Percentiles rank a stretch among this genome's conserved stretches.
Evolutionary conservation across 2,113 vertebrate genomes (phyloP).

Genomic region (Protobothrops mucrosquamatus): DNA sequence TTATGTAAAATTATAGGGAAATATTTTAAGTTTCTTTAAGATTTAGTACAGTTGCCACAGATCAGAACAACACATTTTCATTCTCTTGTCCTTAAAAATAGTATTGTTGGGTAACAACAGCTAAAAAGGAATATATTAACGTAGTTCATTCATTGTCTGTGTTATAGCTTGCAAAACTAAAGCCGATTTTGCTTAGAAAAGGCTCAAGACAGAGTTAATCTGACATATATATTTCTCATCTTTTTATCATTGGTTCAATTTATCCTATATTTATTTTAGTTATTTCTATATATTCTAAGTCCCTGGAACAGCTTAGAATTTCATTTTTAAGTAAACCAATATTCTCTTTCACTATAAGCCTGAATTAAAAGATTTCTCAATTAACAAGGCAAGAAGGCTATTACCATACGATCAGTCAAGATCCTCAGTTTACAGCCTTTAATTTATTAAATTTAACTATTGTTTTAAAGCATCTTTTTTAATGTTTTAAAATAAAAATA

Average conservation of each 20-base stretch:
- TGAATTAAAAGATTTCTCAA: background rate
- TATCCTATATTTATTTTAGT: background rate
- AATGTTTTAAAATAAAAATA: background rate
- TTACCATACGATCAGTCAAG: background rate
- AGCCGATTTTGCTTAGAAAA: background rate
- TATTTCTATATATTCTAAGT: background rate
- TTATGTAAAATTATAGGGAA: background rate
- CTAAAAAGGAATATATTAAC: background rate
- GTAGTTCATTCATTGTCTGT: background rate
- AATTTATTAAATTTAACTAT: background rate
- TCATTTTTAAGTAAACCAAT: background rate
- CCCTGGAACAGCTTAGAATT: background rate
- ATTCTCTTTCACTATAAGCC: background rate
- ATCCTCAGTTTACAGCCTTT: background rate
- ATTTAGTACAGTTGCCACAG: background rate
- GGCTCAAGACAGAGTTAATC: background rate
- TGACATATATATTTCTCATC: background rate
- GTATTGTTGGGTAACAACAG: background rate
- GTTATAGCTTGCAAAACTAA: background rate
- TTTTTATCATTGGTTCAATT: background rate
- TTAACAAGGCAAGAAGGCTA: background rate
- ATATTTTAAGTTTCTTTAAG: background rate
- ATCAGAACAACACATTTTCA: background rate
- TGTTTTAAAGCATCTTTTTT: background rate
- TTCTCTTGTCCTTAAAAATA: background rate